These are phyloP conservation scores for Nomada hirtipes DNA, from an alignment of 2,888 invertebrate genomes.

Conservation along the genomic window DNA sequence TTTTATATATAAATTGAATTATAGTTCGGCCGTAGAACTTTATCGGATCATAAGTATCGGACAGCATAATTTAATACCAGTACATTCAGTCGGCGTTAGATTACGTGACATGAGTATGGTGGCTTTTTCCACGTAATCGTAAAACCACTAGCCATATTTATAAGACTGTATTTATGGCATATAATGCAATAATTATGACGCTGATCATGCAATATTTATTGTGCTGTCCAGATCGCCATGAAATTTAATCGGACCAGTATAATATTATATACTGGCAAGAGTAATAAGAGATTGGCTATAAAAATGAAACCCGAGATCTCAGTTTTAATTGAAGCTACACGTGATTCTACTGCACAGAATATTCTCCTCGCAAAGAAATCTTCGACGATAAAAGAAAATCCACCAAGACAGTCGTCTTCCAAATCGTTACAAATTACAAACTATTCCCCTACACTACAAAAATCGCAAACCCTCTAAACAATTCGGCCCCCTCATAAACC, in stretches of 20 bases:
- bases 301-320: not conserved
- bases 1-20: too few relatives aligned
- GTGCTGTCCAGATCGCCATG: conserved; percentile 49
- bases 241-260: conserved; percentile 69
- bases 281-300: conserved; percentile 7
- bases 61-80: not conserved
- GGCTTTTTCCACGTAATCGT: conserved; percentile 4
- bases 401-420: too few relatives aligned
- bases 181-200: conserved; percentile 50
- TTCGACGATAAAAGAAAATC: too few relatives aligned
- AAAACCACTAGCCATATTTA: conserved; percentile 33
- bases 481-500: too few relatives aligned
- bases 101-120: not conserved
- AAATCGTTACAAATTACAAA: too few relatives aligned
- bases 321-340: not conserved
- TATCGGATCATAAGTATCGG: too few relatives aligned
- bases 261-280: conserved; percentile 9
- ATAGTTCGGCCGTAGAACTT: too few relatives aligned
- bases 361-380: too few relatives aligned
- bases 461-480: too few relatives aligned
- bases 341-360: too few relatives aligned
- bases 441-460: too few relatives aligned
- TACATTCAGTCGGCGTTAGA: not conserved
- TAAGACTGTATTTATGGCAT: conserved; percentile 60
- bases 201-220: conserved; percentile 64